Conservation (phyloP, 1,140 invertebrate species). For the Archivesica marissinica region DNA sequence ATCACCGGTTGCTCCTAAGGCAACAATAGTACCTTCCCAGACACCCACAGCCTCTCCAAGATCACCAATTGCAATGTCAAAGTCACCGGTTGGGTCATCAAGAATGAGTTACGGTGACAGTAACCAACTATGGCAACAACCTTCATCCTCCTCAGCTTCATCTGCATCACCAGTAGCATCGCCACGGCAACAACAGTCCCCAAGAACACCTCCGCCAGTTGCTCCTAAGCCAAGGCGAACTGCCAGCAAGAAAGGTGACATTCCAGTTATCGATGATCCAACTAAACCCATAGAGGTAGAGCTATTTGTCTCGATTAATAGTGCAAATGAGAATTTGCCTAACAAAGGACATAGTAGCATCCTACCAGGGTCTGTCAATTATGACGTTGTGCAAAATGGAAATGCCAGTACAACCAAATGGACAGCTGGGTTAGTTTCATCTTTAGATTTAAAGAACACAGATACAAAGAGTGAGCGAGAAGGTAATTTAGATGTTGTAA, state of each 20-base stretch:
- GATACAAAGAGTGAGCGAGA: not conserved
- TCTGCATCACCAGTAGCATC: constrained; percentile 1
- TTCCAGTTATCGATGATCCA: not conserved
- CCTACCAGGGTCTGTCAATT: constrained; percentile 49
- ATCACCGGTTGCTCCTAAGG: constrained; percentile 19
- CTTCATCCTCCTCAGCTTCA: not conserved
- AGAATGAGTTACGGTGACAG: not conserved
- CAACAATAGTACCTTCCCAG: not conserved
- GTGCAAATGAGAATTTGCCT: constrained; percentile 7
- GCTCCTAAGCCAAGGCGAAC: constrained; percentile 66
- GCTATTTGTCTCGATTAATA: constrained; percentile 56
- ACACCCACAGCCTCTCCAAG: not conserved
- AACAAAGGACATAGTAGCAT: not conserved
- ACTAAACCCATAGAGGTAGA: constrained; percentile 51
- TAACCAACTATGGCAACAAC: not conserved
- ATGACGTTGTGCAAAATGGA: constrained; percentile 20
- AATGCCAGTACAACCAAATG: constrained; percentile 26
- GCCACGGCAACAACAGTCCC: constrained; percentile 23
- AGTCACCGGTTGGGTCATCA: not conserved
- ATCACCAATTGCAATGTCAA: constrained; percentile 3
- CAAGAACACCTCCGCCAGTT: constrained; percentile 66
- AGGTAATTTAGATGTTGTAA: constrained; percentile 53
- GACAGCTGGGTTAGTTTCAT: constrained; percentile 54
- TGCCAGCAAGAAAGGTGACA: not conserved
- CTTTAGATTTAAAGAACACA: constrained; percentile 14